Evolutionary conservation across 1,140 invertebrate genomes (phyloP).

Genomic region (Drosophila pallidifrons): DNA sequence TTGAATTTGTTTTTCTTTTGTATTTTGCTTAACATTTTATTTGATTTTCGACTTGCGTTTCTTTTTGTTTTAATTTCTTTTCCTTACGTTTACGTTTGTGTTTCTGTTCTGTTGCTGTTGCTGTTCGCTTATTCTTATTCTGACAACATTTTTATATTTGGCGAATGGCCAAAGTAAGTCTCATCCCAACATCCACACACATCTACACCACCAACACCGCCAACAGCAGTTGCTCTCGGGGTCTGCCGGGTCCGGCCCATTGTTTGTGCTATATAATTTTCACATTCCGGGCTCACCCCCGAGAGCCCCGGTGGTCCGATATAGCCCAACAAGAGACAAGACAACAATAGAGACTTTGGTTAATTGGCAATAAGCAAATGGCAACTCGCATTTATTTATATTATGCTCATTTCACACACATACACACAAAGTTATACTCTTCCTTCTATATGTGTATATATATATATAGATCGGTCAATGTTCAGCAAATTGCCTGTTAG

Average conservation of each 20-base stretch:
- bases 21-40: conserved; percentile 80
- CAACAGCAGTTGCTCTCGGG: conserved; percentile 6
- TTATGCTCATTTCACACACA: conserved; percentile 66
- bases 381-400: conserved; percentile 76
- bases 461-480: conserved; percentile 52
- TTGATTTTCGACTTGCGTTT: conserved; percentile 69
- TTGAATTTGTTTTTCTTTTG: conserved; percentile 78
- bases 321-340: conserved; percentile 37
- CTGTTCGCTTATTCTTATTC: conserved; percentile 27
- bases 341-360: conserved; percentile 81
- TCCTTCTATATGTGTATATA: not conserved
- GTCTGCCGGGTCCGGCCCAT: conserved; percentile 51
- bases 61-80: conserved; percentile 23
- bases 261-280: conserved; percentile 76
- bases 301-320: not conserved
- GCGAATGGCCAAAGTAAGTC: conserved; percentile 75
- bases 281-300: conserved; percentile 45
- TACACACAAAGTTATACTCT: not conserved
- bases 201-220: conserved; percentile 8
- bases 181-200: conserved; percentile 47
- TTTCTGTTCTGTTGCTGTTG: conserved; percentile 18
- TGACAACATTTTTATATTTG: conserved; percentile 70
- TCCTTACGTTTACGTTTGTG: conserved; percentile 10
- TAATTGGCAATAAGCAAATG: conserved; percentile 82
- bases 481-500: conserved; percentile 50